phyloP scores from a whole-genome alignment of 2,797 vertebrate genomes.

The Oreochromis mossambicus region DNA sequence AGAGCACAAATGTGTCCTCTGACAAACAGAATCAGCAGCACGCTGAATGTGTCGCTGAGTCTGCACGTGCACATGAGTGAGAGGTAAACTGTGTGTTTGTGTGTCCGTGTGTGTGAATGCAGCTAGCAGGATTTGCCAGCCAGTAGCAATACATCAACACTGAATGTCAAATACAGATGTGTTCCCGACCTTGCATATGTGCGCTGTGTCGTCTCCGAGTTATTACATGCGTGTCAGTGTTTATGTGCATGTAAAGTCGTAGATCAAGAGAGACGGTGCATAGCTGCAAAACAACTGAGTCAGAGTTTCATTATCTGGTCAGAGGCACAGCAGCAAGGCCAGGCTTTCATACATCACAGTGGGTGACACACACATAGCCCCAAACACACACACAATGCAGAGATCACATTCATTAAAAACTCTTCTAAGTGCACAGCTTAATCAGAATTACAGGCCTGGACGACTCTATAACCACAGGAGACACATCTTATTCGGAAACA shows the following conservation, averaged over 20 bases:
- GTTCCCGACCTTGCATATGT: background rate
- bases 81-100: background rate
- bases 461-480: background rate
- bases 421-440: background rate
- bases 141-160: conserved; percentile 4
- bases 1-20: background rate
- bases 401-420: background rate
- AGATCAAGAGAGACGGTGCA: background rate
- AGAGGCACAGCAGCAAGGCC: background rate
- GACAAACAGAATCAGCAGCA: conserved; percentile 3
- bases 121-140: background rate
- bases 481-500: background rate
- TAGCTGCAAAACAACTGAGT: conserved; percentile 27
- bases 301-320: conserved; percentile 33
- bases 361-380: background rate
- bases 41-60: background rate
- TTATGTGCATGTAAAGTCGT: background rate
- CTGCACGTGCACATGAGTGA: background rate
- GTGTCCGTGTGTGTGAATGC: background rate
- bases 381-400: background rate
- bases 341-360: background rate
- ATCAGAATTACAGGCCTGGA: background rate
- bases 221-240: background rate
- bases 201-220: background rate
- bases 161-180: background rate